Conservation (phyloP, 2,797 vertebrate genomes). For the Megaceryle alcyon region DNA sequence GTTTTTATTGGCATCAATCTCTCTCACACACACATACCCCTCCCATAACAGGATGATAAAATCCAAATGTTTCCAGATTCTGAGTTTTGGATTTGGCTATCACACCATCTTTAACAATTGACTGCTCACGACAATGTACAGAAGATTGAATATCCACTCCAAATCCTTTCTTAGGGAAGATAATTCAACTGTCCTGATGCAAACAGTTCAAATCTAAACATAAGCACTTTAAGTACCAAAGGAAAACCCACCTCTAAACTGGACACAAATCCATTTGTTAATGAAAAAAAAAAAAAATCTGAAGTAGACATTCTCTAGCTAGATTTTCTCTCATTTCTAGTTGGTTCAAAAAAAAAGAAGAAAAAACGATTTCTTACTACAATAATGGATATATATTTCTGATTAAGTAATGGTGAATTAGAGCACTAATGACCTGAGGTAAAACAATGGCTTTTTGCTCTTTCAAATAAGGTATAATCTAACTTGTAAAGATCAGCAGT, state of each 20-base stretch:
- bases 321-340: background rate
- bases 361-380: background rate
- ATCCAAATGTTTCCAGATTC: background rate
- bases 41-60: conserved; percentile 7
- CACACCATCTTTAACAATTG: background rate
- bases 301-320: background rate
- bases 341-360: background rate
- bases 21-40: background rate
- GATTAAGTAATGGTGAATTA: conserved; percentile 31
- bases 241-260: background rate
- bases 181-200: background rate
- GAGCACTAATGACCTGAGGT: conserved; percentile 2
- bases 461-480: conserved; percentile 28
- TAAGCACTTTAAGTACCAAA: background rate
- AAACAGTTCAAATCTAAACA: background rate
- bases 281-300: background rate
- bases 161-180: background rate
- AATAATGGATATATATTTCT: background rate
- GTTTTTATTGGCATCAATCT: conserved; percentile 43
- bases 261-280: background rate
- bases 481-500: conserved; percentile 8
- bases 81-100: conserved; percentile 14
- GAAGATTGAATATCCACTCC: background rate
- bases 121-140: background rate
- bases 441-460: conserved; percentile 30